Evolutionary conservation across 2,797 vertebrate genomes (phyloP).

Genomic region (Gallinago nigripennis): DNA sequence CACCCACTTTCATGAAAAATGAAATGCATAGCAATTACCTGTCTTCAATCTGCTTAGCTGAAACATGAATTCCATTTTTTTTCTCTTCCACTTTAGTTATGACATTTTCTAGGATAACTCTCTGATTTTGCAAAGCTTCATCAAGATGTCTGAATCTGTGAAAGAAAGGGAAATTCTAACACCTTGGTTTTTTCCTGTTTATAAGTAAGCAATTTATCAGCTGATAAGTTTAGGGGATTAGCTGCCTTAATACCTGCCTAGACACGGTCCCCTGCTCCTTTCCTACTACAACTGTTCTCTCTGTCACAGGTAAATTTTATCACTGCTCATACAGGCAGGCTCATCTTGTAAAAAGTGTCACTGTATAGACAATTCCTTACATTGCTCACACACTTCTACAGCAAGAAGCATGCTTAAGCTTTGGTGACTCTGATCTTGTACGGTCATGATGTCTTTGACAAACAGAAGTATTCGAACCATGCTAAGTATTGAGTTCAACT

Average conservation of each 20-base stretch:
- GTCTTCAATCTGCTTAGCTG: slow-evolving; percentile 82
- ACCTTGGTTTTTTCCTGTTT: rapidly evolving
- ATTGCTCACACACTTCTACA: neutral
- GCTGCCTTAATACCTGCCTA: neutral
- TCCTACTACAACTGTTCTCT: neutral
- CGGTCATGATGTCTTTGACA: neutral
- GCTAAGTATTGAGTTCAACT: neutral
- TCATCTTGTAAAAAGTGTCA: neutral
- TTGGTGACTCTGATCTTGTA: neutral
- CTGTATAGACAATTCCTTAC: neutral
- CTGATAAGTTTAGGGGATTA: neutral
- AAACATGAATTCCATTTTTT: slow-evolving; percentile 75
- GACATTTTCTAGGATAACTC: slow-evolving; percentile 79
- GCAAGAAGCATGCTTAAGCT: neutral
- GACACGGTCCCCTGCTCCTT: neutral
- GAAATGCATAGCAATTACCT: slow-evolving; percentile 66
- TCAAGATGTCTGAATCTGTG: slow-evolving; percentile 79
- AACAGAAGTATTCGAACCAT: neutral
- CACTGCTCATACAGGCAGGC: neutral
- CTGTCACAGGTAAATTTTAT: neutral
- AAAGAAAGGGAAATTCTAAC: neutral
- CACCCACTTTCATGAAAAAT: neutral
- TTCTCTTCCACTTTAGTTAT: slow-evolving; percentile 81
- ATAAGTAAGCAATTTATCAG: neutral
- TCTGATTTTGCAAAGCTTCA: slow-evolving; percentile 81